Percentiles rank a stretch among this genome's conserved stretches.
phyloP scores from a whole-genome alignment of 2,113 vertebrate genomes.

The Gymnocephalus cernua region DNA sequence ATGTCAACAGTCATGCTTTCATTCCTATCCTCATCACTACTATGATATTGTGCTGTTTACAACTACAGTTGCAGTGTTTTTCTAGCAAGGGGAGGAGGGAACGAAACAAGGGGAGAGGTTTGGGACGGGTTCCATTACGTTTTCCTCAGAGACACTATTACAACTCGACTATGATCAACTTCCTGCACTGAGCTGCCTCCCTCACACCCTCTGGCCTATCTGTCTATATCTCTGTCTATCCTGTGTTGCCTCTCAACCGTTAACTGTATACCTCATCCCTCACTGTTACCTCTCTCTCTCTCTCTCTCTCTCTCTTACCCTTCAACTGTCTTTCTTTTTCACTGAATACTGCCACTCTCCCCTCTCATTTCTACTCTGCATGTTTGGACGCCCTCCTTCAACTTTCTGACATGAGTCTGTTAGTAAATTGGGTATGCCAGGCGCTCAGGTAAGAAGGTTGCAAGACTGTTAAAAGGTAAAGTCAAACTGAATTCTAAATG shows the following conservation, averaged over 20 bases:
- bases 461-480: constrained; percentile 30
- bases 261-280: constrained; percentile 5
- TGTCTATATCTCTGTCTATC: too few species aligned
- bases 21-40: neutral
- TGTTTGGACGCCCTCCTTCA: constrained; percentile 19
- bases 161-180: constrained; percentile 52
- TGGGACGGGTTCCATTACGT: constrained; percentile 31
- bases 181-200: constrained; percentile 54
- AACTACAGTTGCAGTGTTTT: neutral
- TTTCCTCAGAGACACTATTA: constrained; percentile 58
- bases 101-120: constrained; percentile 20
- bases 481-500: neutral
- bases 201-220: constrained; percentile 39
- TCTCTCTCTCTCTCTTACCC: neutral
- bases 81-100: neutral
- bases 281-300: constrained; percentile 12
- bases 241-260: neutral
- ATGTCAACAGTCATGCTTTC: neutral
- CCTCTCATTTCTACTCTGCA: neutral
- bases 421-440: constrained; percentile 32
- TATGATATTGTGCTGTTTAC: neutral
- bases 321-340: neutral
- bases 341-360: neutral
- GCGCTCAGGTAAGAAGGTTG: neutral
- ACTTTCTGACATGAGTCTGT: constrained; percentile 27